phyloP scores from a whole-genome alignment of 2,888 invertebrate genomes.

The Calameuta idolon region DNA sequence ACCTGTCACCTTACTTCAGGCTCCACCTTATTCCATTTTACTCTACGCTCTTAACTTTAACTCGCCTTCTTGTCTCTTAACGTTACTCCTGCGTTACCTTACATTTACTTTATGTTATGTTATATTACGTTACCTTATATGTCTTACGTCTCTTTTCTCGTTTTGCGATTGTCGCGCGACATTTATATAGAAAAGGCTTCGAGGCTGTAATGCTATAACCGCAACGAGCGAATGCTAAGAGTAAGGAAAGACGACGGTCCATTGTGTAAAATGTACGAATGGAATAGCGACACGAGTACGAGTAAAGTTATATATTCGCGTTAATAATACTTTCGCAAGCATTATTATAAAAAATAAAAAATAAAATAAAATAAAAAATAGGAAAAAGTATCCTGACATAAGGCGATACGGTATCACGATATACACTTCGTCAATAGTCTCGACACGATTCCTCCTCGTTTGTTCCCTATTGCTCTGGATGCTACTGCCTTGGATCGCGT shows the following conservation, averaged over 20 bases:
- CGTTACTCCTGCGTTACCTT: neutral
- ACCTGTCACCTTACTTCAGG: neutral
- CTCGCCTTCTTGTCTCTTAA: neutral
- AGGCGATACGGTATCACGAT: neutral
- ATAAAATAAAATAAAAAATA: no score
- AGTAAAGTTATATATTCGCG: constrained; percentile 20
- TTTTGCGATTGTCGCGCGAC: neutral
- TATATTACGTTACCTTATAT: neutral
- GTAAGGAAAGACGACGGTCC: constrained; percentile 9
- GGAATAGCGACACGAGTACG: no score
- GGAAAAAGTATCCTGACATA: constrained; percentile 13
- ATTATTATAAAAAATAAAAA: constrained; percentile 22
- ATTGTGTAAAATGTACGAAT: neutral
- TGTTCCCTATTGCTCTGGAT: neutral
- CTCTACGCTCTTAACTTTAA: neutral
- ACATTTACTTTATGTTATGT: neutral
- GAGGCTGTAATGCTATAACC: neutral
- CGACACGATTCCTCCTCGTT: neutral
- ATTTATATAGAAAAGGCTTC: neutral
- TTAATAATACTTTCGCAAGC: constrained; percentile 26
- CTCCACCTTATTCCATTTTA: neutral
- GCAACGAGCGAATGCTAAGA: neutral
- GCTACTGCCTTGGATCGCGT: neutral
- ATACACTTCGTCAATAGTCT: neutral
- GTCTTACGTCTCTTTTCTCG: neutral